Base-by-base conservation (phyloP, 2,888 invertebrate species). In the Andrena hattorfiana region DNA sequence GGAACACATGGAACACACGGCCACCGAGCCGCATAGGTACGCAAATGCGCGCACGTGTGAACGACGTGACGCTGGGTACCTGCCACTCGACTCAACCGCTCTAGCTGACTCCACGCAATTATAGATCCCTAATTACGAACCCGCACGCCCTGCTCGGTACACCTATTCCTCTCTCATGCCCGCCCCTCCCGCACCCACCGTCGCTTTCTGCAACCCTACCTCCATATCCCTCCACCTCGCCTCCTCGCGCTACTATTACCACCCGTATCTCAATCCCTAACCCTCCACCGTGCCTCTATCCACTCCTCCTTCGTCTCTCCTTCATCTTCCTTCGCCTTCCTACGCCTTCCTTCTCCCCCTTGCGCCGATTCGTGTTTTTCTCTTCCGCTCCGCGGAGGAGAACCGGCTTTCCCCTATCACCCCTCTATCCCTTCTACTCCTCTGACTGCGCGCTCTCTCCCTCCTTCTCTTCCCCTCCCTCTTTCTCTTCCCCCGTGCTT, bases 81-180 rank as follows among this genome's bases (percentile, higher is more conserved):
- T 89, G 88, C 91, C 90, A 90, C 92, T 91, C 92, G 90, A 85
- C 88, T 90, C 88, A 87, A 89, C 89, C 89, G 89, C 89, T 89
- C 90, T 92, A 87, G 88, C 89, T 89, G 89, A 90, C 89, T 90
- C 90, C 85, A 87, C 87, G 87, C 87, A 90, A 90, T 90, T 90
- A 90, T 87, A 89, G 89, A 87, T 82, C 87, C 86, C 89, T 90
- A 90, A 90, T 90, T 90, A 90, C 89, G 84, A 78, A 60, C 75
- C 73, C 81, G 67, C 83, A 81, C 76, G 60, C 76, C 77, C 83
- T 84, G 71, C 80, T 73, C 72, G 68, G 68, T 69, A 66, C 77
- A 69, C 75, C 71, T 72, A 75, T 71, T 77, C 70, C 80, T 78
- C 77, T 66, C 81, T 63, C 80, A 8, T 74, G 71, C 74, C 62